A percentile compares a stretch with the other conserved stretches of the same genome.
Conservation (phyloP, 2,797 vertebrate genomes). For the Miichthys miiuy region DNA sequence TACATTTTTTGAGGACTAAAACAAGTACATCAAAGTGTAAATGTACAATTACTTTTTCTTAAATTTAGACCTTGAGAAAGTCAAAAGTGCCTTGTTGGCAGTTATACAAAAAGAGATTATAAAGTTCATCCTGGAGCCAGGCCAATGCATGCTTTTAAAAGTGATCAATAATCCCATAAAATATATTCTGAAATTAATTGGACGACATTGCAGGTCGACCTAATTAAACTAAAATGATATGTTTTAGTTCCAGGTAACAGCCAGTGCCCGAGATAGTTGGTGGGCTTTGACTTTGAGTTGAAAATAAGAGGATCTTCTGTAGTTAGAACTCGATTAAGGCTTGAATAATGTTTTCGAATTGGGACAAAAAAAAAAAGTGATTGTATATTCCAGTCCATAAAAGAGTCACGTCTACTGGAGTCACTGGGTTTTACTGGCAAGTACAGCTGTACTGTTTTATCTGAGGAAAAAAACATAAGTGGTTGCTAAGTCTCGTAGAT, state of each 20-base stretch:
- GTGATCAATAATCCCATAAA: slow-evolving; percentile 19
- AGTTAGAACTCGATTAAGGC: background rate
- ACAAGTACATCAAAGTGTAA: background rate
- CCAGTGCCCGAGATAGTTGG: background rate
- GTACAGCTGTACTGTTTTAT: background rate
- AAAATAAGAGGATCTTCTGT: background rate
- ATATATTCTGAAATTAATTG: slow-evolving; percentile 12
- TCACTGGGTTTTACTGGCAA: background rate
- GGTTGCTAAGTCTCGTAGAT: background rate
- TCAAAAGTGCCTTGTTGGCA: slow-evolving; percentile 9
- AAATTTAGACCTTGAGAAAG: background rate
- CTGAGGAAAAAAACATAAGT: background rate
- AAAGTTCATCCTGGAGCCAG: slow-evolving; percentile 5
- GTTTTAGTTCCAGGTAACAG: background rate
- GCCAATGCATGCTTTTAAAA: slow-evolving; percentile 21
- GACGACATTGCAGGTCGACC: background rate
- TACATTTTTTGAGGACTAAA: background rate
- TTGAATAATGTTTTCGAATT: background rate
- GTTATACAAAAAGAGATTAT: slow-evolving; percentile 6
- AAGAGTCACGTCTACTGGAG: background rate
- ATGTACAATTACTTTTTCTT: background rate
- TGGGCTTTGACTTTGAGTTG: background rate
- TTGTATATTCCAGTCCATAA: background rate
- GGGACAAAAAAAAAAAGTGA: background rate
- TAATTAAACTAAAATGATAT: slow-evolving; percentile 14